A percentile compares a stretch with the other conserved stretches of the same genome.
These are phyloP conservation scores for Varanus komodoensis DNA, from an alignment of 2,113 vertebrate species.

Conservation along the genomic window DNA sequence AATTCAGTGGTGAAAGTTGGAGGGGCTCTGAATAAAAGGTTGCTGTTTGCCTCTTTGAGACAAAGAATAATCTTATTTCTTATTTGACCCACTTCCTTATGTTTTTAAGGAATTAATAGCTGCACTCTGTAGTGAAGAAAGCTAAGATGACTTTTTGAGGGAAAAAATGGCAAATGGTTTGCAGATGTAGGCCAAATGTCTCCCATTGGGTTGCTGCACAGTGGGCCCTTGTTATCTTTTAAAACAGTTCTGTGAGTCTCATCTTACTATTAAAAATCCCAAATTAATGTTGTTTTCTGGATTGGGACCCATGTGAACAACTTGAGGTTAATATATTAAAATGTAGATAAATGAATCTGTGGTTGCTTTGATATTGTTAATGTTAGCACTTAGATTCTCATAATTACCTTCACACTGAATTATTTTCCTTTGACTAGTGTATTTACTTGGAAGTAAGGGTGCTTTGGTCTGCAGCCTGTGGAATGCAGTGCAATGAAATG, in stretches of 20 bases:
- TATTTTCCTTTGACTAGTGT: not conserved
- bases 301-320: not conserved
- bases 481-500: not conserved
- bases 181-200: conserved; percentile 30
- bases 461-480: not conserved
- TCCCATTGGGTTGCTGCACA: conserved; percentile 16
- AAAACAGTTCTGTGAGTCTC: not conserved
- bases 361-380: not conserved
- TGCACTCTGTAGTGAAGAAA: not conserved
- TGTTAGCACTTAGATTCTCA: not conserved
- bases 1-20: conserved; percentile 34
- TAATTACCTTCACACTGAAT: not conserved
- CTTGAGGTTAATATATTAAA: not conserved
- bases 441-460: not conserved
- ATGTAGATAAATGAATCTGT: not conserved
- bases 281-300: not conserved
- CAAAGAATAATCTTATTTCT: not conserved
- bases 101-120: conserved; percentile 14
- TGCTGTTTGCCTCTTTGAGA: conserved; percentile 16
- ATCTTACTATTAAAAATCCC: not conserved
- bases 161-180: conserved; percentile 14
- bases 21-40: not conserved
- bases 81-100: not conserved
- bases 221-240: conserved; percentile 22
- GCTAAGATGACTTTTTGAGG: not conserved